Evolutionary conservation across 2,888 invertebrate species (phyloP).

Genomic region (Brenthis hecate): DNA sequence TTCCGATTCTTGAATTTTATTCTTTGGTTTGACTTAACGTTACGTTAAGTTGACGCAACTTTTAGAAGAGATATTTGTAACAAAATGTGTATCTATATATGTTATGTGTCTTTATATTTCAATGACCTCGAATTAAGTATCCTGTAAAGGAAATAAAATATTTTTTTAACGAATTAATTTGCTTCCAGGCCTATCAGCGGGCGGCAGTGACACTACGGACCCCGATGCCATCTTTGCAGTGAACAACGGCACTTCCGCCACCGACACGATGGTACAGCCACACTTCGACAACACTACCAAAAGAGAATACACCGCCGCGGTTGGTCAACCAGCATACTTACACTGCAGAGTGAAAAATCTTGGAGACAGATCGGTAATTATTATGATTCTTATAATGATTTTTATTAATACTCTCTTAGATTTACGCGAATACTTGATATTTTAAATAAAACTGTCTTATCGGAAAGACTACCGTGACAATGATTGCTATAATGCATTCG

Average conservation of each 20-base stretch:
- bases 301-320: slow-evolving; percentile 91
- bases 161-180: not conserved
- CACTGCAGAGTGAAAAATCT: slow-evolving; percentile 93
- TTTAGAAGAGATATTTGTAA: too few relatives aligned
- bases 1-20: too few relatives aligned
- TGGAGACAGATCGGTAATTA: slow-evolving; percentile 92
- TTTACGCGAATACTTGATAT: too few relatives aligned
- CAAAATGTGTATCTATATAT: too few relatives aligned
- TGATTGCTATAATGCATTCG: too few relatives aligned
- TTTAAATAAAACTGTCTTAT: too few relatives aligned
- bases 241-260: slow-evolving; percentile 45
- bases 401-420: too few relatives aligned
- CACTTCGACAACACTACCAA: slow-evolving; percentile 93
- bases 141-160: not conserved
- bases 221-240: slow-evolving; percentile 51
- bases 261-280: slow-evolving; percentile 89
- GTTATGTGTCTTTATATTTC: too few relatives aligned
- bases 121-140: not conserved
- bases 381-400: not conserved
- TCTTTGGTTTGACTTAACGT: too few relatives aligned
- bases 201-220: slow-evolving; percentile 54
- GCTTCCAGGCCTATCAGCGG: slow-evolving; percentile 62
- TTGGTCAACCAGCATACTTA: slow-evolving; percentile 92
- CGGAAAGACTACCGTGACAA: too few relatives aligned
- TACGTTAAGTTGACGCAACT: too few relatives aligned